These are phyloP conservation scores for Diplazon laetatorius DNA, from an alignment of 2,888 invertebrate species.

Conservation along the genomic window DNA sequence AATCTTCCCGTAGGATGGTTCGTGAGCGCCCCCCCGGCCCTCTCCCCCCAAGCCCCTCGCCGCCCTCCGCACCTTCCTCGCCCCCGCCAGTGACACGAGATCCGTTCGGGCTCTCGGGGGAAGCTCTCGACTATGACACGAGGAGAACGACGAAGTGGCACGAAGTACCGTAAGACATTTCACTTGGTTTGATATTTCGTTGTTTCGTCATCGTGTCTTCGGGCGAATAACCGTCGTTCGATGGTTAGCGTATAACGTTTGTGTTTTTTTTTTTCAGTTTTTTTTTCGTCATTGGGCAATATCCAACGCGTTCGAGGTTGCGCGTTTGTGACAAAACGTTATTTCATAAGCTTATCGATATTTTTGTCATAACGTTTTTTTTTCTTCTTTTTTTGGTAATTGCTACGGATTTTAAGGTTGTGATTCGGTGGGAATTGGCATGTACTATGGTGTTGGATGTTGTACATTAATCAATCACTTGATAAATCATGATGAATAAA, in stretches of 20 bases:
- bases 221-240: slow-evolving; percentile 46
- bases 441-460: too few species aligned
- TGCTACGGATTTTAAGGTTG: too few species aligned
- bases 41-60: too few species aligned
- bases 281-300: slow-evolving; percentile 34
- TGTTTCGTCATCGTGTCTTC: slow-evolving; percentile 50
- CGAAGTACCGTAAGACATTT: slow-evolving; percentile 70
- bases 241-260: not conserved
- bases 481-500: too few species aligned
- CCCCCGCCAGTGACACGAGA: too few species aligned
- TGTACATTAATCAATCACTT: too few species aligned
- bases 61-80: too few species aligned
- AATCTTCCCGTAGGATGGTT: not conserved
- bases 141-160: slow-evolving; percentile 66
- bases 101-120: not conserved
- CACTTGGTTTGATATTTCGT: slow-evolving; percentile 58
- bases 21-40: not conserved
- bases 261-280: not conserved
- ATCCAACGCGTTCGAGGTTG: not conserved
- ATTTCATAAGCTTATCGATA: not conserved
- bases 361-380: not conserved
- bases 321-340: not conserved
- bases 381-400: not conserved
- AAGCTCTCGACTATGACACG: slow-evolving; percentile 4
- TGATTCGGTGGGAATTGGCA: too few species aligned